A percentile compares a stretch with the other conserved stretches of the same genome.
Evolutionary conservation across 2,113 vertebrate species (phyloP).

Genomic region (Nanger granti): DNA sequence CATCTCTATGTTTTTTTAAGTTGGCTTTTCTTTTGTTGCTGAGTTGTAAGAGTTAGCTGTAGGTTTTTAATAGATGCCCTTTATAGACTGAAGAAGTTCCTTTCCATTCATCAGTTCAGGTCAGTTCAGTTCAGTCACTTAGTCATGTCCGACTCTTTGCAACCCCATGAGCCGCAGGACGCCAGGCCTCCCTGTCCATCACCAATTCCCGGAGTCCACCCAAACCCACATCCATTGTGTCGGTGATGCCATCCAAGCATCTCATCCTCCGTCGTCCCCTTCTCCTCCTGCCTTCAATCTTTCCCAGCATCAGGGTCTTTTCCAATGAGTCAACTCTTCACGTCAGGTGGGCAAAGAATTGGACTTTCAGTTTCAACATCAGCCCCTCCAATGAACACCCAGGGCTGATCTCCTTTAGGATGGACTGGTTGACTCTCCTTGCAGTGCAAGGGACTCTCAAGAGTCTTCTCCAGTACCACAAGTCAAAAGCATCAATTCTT

Average conservation of each 20-base stretch:
- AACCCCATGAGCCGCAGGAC: fast-evolving
- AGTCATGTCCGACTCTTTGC: neutral
- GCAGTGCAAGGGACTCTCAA: neutral
- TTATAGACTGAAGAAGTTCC: neutral
- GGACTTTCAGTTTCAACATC: neutral
- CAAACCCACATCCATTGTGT: neutral
- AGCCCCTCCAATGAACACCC: neutral
- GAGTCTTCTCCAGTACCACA: neutral
- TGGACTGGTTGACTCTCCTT: neutral
- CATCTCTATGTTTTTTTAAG: neutral
- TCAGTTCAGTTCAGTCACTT: neutral
- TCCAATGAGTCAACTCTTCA: neutral
- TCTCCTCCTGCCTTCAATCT: neutral
- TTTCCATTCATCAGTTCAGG: neutral
- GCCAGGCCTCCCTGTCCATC: neutral
- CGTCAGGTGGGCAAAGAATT: neutral
- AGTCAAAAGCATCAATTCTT: too few relatives aligned
- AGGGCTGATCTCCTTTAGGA: neutral
- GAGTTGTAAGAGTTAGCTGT: neutral
- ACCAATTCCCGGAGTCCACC: fast-evolving
- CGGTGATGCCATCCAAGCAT: neutral
- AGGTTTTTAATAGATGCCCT: neutral
- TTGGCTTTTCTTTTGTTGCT: neutral
- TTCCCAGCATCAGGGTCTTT: neutral
- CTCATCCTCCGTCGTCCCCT: neutral